These are phyloP conservation scores for Eudemis profundana DNA, from an alignment of 2,888 invertebrate genomes.

Conservation along the genomic window DNA sequence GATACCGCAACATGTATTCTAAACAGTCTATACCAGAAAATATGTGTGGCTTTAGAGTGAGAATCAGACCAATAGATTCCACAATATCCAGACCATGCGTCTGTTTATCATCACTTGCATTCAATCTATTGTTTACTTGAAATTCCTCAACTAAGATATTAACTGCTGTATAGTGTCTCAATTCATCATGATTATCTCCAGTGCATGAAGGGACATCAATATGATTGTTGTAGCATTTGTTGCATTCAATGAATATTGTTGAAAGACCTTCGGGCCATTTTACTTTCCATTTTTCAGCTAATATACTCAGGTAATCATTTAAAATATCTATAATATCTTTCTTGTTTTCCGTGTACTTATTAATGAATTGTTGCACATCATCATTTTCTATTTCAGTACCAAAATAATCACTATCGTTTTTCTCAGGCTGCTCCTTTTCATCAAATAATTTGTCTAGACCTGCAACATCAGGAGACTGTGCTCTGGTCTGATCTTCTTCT, in stretches of 20 bases:
- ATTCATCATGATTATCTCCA: slow-evolving; percentile 66
- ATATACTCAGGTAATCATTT: slow-evolving; percentile 84
- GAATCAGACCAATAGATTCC: slow-evolving; percentile 70
- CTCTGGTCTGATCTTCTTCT: slow-evolving; percentile 74
- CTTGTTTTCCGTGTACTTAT: slow-evolving; percentile 83
- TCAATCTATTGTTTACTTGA: slow-evolving; percentile 69
- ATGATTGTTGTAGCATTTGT: slow-evolving; percentile 82
- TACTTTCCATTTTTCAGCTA: slow-evolving; percentile 86
- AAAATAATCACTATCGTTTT: slow-evolving; percentile 84
- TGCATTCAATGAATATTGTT: slow-evolving; percentile 86
- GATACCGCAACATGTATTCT: slow-evolving; percentile 69
- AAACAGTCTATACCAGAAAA: slow-evolving; percentile 68
- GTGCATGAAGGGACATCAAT: slow-evolving; percentile 74
- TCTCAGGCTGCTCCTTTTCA: slow-evolving; percentile 68
- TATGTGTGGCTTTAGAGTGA: slow-evolving; percentile 70
- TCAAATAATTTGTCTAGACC: slow-evolving; percentile 87
- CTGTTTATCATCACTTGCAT: slow-evolving; percentile 57
- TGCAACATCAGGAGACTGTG: slow-evolving; percentile 87
- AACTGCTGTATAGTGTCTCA: slow-evolving; percentile 68
- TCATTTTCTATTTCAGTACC: slow-evolving; percentile 86
- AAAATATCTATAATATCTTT: slow-evolving; percentile 86
- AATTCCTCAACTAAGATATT: slow-evolving; percentile 78
- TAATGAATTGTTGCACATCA: slow-evolving; percentile 88
- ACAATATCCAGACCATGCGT: slow-evolving; percentile 66
- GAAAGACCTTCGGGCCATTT: slow-evolving; percentile 88